Percentiles rank a stretch among this genome's conserved stretches.
These are phyloP conservation scores for Denticeps clupeoides DNA, from an alignment of 2,797 vertebrate species.

Conservation along the genomic window DNA sequence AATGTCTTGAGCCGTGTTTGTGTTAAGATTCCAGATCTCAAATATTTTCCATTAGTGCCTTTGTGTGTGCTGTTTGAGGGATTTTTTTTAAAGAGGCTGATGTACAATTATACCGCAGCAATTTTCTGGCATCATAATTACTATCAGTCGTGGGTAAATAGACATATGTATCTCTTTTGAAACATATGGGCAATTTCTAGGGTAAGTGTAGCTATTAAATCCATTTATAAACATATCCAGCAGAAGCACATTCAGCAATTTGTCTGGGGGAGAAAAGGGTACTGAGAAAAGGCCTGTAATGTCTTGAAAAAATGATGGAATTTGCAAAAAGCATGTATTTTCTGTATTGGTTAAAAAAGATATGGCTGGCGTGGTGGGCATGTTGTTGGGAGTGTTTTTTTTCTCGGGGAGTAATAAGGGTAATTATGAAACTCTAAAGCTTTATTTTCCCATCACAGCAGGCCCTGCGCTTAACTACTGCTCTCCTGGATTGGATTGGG, in stretches of 20 bases:
- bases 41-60: slow-evolving; percentile 32
- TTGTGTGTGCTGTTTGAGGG: slow-evolving; percentile 23
- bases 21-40: slow-evolving; percentile 21
- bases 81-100: slow-evolving; percentile 45
- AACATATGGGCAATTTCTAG: slow-evolving; percentile 49
- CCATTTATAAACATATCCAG: slow-evolving; percentile 45
- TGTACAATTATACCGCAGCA: slow-evolving; percentile 47
- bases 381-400: slow-evolving; percentile 3
- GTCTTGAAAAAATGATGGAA: slow-evolving; percentile 34
- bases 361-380: not conserved
- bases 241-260: slow-evolving; percentile 30
- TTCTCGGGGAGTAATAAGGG: slow-evolving; percentile 22
- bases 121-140: slow-evolving; percentile 47
- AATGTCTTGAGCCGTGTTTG: slow-evolving; percentile 24
- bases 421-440: slow-evolving; percentile 28
- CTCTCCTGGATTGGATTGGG: not conserved
- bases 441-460: slow-evolving; percentile 25
- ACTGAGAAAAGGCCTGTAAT: slow-evolving; percentile 22
- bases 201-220: slow-evolving; percentile 53
- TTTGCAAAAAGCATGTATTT: slow-evolving; percentile 27
- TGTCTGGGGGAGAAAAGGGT: slow-evolving; percentile 19
- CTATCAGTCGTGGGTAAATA: slow-evolving; percentile 45
- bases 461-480: not conserved
- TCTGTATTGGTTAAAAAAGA: slow-evolving; percentile 17
- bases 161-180: slow-evolving; percentile 51